Evolutionary conservation across 2,888 invertebrate genomes (phyloP).

Genomic region (Cryptocheilus praepositus): DNA sequence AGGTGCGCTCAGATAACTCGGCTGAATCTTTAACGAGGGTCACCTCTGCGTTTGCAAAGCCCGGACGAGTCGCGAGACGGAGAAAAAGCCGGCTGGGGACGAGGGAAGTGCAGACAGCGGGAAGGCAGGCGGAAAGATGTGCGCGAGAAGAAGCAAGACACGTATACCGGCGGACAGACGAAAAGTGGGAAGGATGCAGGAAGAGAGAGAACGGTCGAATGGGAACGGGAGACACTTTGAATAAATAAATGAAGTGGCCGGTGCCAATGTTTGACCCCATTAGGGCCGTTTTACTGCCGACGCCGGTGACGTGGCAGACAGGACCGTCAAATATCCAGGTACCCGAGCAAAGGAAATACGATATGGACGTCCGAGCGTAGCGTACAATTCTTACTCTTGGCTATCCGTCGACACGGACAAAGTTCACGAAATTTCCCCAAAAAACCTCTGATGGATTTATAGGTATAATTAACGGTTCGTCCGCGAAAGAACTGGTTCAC

Average conservation of each 20-base stretch:
- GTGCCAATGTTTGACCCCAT: constrained; percentile 68
- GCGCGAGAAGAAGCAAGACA: constrained; percentile 30
- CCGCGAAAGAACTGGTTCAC: too few species aligned
- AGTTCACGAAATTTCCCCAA: too few species aligned
- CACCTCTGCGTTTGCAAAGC: constrained; percentile 43
- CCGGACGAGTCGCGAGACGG: constrained; percentile 27
- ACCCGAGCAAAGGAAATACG: too few species aligned
- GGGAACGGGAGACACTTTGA: constrained; percentile 46
- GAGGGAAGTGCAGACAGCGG: constrained; percentile 12
- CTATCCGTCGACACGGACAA: too few species aligned
- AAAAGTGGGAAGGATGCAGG: constrained; percentile 20
- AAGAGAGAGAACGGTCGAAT: too few species aligned
- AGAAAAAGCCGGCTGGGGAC: constrained; percentile 7
- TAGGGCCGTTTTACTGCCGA: constrained; percentile 65
- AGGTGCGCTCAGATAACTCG: constrained; percentile 69
- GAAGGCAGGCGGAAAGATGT: constrained; percentile 20
- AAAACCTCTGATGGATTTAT: too few species aligned
- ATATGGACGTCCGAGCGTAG: too few species aligned
- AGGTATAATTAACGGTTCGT: too few species aligned
- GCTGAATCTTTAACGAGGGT: constrained; percentile 72
- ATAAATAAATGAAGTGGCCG: constrained; percentile 70
- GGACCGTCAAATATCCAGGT: constrained; percentile 39
- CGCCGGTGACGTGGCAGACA: constrained; percentile 32
- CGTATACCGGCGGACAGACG: not conserved
- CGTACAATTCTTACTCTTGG: too few species aligned